Conservation (phyloP, 2,797 vertebrate species). For the Buceros bicornis region DNA sequence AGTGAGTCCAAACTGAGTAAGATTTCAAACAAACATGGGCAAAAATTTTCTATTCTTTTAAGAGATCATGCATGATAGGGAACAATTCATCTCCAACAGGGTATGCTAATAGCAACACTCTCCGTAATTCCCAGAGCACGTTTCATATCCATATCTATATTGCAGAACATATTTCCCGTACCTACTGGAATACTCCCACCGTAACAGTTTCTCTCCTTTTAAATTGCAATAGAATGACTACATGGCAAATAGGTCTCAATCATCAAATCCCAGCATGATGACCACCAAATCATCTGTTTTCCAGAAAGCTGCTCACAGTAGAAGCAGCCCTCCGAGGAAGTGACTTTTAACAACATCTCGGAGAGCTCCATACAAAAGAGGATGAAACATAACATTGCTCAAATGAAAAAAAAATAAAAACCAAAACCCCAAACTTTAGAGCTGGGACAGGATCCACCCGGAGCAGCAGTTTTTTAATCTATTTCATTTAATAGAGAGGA, state of each 20-base stretch:
- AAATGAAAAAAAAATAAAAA: neutral
- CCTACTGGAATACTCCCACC: neutral
- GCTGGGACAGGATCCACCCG: neutral
- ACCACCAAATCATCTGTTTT: neutral
- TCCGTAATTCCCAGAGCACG: neutral
- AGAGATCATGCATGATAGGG: slow-evolving; percentile 14
- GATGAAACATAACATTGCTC: neutral
- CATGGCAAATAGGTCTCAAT: neutral
- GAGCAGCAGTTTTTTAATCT: neutral
- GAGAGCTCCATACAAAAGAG: neutral
- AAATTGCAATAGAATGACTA: neutral
- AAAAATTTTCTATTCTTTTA: slow-evolving; percentile 56
- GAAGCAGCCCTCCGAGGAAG: neutral
- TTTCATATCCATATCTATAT: neutral
- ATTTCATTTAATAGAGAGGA: neutral
- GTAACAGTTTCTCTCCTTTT: neutral
- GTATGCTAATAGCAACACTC: neutral
- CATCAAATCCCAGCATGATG: neutral
- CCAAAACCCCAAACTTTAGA: neutral
- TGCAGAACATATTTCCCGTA: neutral
- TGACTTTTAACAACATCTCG: neutral
- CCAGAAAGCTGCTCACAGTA: neutral
- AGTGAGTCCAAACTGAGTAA: neutral
- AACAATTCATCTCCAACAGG: slow-evolving; percentile 5
- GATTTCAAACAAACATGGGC: slow-evolving; percentile 42